Evolutionary conservation across 2,888 invertebrate genomes (phyloP).

Genomic region (Cylindroiulus punctatus): DNA sequence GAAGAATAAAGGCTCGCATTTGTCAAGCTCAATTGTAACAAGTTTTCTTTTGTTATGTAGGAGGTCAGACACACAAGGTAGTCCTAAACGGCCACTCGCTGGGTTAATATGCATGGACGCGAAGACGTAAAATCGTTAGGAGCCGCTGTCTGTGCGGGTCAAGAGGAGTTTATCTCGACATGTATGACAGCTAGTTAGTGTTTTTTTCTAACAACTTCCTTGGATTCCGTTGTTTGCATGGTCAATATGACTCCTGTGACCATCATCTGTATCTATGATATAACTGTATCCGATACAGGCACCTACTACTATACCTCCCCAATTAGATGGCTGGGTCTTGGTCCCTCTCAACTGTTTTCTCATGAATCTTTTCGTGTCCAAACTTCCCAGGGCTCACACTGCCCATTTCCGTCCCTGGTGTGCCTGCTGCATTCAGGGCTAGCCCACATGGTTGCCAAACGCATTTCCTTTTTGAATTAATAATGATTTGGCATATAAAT

Average conservation of each 20-base stretch:
- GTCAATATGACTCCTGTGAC: not conserved
- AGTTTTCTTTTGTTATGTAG: not conserved
- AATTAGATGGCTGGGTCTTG: not conserved
- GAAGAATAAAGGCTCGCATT: not conserved
- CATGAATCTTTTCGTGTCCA: not conserved
- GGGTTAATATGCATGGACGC: not conserved
- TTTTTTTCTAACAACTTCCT: slow-evolving; percentile 17
- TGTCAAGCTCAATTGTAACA: not conserved
- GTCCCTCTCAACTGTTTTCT: not conserved
- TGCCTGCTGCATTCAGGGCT: slow-evolving; percentile 15
- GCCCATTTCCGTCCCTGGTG: slow-evolving; percentile 20
- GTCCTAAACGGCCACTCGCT: not conserved
- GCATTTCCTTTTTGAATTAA: slow-evolving; percentile 55
- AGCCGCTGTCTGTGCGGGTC: not conserved
- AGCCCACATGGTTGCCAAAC: slow-evolving; percentile 37
- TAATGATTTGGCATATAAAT: slow-evolving; percentile 52
- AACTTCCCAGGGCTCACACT: slow-evolving; percentile 17
- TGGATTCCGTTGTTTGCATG: slow-evolving; percentile 1
- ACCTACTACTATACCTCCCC: too few relatives aligned
- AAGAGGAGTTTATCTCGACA: not conserved
- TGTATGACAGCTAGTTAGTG: not conserved
- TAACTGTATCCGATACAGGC: not conserved
- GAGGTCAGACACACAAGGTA: not conserved
- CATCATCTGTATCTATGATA: not conserved
- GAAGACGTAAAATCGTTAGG: slow-evolving; percentile 33